A percentile compares a stretch with the other conserved stretches of the same genome.
phyloP scores from a whole-genome alignment of 2,113 vertebrate genomes.

The Epinephelus moara region DNA sequence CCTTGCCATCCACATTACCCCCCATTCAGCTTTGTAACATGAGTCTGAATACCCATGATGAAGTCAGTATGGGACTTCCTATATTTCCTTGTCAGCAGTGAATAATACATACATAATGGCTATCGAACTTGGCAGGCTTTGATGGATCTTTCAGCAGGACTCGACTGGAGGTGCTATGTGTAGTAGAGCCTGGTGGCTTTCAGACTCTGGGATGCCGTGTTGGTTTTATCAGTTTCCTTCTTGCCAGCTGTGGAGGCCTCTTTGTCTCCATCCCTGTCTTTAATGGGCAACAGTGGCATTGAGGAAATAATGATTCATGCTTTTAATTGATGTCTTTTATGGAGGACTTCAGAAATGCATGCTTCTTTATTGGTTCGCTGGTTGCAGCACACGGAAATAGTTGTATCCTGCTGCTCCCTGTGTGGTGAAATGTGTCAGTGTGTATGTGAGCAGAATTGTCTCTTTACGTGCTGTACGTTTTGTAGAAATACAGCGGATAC shows the following conservation, averaged over 20 bases:
- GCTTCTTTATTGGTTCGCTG: slow-evolving; percentile 69
- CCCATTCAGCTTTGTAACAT: slow-evolving; percentile 26
- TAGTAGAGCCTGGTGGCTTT: slow-evolving; percentile 43
- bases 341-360: slow-evolving; percentile 70
- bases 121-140: slow-evolving; percentile 51
- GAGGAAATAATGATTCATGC: slow-evolving; percentile 83
- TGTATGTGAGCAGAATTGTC: neutral
- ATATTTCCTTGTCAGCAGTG: slow-evolving; percentile 60
- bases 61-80: slow-evolving; percentile 44
- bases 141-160: slow-evolving; percentile 38
- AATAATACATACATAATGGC: slow-evolving; percentile 59
- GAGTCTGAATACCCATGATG: slow-evolving; percentile 12
- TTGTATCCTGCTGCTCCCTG: slow-evolving; percentile 52
- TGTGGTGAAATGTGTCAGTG: slow-evolving; percentile 29
- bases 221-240: slow-evolving; percentile 71
- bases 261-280: slow-evolving; percentile 64
- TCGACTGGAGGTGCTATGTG: slow-evolving; percentile 13
- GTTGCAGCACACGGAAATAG: slow-evolving; percentile 41
- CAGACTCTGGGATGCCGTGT: slow-evolving; percentile 49
- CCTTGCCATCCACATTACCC: slow-evolving; percentile 1
- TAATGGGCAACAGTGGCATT: slow-evolving; percentile 75
- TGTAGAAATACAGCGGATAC: neutral
- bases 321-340: slow-evolving; percentile 81
- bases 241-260: slow-evolving; percentile 61
- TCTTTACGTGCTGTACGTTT: slow-evolving; percentile 1